Base-by-base conservation (phyloP, 2,113 vertebrate species). In the Anser cygnoides region DNA sequence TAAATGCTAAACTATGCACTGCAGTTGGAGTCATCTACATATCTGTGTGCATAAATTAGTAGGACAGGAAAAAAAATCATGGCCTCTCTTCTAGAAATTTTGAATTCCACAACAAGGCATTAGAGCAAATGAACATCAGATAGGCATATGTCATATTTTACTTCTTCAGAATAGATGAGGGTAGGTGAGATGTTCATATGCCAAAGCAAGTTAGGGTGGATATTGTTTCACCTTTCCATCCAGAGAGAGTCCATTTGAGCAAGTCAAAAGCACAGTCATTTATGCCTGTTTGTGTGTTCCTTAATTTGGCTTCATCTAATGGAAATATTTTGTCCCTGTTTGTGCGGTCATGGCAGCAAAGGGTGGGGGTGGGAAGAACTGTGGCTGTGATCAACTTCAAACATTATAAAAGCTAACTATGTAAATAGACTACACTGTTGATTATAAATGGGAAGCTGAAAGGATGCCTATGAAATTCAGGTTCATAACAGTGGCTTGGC, bases 281-380 rank as follows among this genome's bases (percentile, higher is more conserved):
- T 73, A 23, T 19, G 15, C 28, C 15, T 17, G 19, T 55, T 72
- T 68, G 44, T 73, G 29, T 4, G 3, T 87, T 87, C 67, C 49
- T 78, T 78, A 41, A 75, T 80, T 63, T 63, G 46, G 17, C 52
- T 84, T 92, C 54, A 74, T 63, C 31, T 63, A 37, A 65, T 35
- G 70, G 68, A 91, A 92, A 87, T 25, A 43, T 85, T 94, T 90
- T 91, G 46, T 84, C 33, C 35, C 25, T 82, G 33, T 82, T 79
- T 94, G 43, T 93, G 58, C 39, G 52, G 67, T 76, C 62, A 61
- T 44, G 35, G 81, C 35, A 75, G 84, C 22, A 46, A 8, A n/a
- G 6, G 1, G 11, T 18, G 8, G 20, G 4, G 2, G 52, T 55
- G 52, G 52, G 52, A 16, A 78, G 21, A 75, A 31, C 16, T 39